Base-by-base conservation (phyloP, 1,140 invertebrate species). In the Helicoverpa armigera region DNA sequence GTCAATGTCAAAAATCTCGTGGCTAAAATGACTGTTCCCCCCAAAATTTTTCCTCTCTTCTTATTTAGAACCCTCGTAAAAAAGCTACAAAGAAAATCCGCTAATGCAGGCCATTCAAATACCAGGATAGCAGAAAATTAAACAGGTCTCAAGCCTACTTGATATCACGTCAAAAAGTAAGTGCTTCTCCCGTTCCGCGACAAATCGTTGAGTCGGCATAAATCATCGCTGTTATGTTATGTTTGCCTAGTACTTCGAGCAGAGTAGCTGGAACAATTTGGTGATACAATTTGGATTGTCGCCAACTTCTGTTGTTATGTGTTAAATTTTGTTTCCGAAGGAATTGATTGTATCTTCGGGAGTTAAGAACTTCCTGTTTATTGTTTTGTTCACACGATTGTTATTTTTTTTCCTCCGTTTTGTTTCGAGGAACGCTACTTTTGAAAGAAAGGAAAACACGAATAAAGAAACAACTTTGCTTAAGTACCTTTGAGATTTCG, bases 241-340 rank as follows among this genome's bases (percentile, higher is more conserved):
- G 50, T 23, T 54, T 29, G 50, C 69, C 69, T 72, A 53, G 69
- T 72, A 72, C 69, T 54, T 72, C 7, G 69, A n/a, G 14, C 43
- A 13, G 76, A 79, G 74, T 69, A 81, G 82, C 65, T 69, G 53
- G 72, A 83, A 80, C 73, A 86, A 82, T 86, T 83, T 83, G 80
- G 83, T 83, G 83, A 84, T 80, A 61, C 79, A 75, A 72, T 79
- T 84, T 83, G 83, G 83, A 78, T 69, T 54, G 13, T 13, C 50
- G 85, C 85, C 85, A 86, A 84, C 9, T 73, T 61, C n/a, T 69
- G 43, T 61, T 75, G 74, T 81, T 61, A 63, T 43, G 69, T 80
- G 70, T 80, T 61, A 65, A 70, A 63, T 76, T 60, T 76, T 76
- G 69, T 72, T 65, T 72, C 56, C 43, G 53, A 73, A 73, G 53